These are phyloP conservation scores for Ramphastos sulfuratus DNA, from an alignment of 2,113 vertebrate genomes.

Conservation along the genomic window DNA sequence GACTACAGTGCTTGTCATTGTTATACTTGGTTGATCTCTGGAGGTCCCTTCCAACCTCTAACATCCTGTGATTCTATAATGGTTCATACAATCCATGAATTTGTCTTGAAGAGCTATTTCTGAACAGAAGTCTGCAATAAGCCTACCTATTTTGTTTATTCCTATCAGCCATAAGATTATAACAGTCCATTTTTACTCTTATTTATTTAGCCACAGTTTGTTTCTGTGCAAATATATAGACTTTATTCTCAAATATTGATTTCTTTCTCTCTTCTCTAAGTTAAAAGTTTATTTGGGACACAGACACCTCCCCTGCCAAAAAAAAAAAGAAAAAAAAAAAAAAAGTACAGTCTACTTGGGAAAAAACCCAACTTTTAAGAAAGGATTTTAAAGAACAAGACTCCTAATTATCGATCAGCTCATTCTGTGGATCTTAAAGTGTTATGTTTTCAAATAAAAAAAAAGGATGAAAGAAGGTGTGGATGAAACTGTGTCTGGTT, in stretches of 20 bases:
- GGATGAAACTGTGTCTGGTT: neutral
- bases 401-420: too few relatives aligned
- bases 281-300: neutral
- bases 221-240: neutral
- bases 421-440: too few relatives aligned
- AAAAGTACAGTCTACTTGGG: too few relatives aligned
- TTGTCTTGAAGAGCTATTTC: neutral
- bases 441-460: too few relatives aligned
- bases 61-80: too few relatives aligned
- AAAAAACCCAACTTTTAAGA: too few relatives aligned
- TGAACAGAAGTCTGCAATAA: neutral
- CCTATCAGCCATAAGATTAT: neutral
- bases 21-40: neutral
- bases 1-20: neutral
- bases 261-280: neutral
- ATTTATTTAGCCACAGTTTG: neutral
- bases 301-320: too few relatives aligned
- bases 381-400: too few relatives aligned
- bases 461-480: too few relatives aligned
- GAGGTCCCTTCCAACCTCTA: too few relatives aligned
- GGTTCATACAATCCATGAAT: neutral
- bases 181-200: neutral
- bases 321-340: too few relatives aligned
- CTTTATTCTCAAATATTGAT: neutral
- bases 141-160: fast-evolving